phyloP scores from a whole-genome alignment of 2,797 vertebrate species.

The Arremon brunneinucha region DNA sequence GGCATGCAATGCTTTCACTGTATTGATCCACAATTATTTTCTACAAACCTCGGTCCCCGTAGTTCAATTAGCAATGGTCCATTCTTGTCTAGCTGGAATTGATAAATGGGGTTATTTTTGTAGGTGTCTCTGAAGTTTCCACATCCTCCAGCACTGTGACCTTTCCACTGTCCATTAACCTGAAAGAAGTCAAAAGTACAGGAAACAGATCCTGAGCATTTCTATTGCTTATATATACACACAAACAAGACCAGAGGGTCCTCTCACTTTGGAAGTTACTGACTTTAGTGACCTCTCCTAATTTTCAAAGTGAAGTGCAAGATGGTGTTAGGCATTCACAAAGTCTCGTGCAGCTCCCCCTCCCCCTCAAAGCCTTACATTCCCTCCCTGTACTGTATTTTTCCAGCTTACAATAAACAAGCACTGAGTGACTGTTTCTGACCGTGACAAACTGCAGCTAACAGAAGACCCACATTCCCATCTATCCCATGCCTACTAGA shows the following conservation, averaged over 20 bases:
- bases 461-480: background rate
- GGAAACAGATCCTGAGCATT: background rate
- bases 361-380: background rate
- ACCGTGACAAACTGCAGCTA: background rate
- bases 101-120: conserved; percentile 93
- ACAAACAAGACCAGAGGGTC: background rate
- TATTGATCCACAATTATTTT: background rate
- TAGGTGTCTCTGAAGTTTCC: conserved; percentile 94
- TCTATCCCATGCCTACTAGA: background rate
- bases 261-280: background rate
- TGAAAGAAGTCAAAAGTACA: conserved; percentile 56
- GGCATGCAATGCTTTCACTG: background rate
- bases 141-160: conserved; percentile 89
- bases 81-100: conserved; percentile 88
- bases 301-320: background rate
- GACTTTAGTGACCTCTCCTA: background rate
- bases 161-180: conserved; percentile 97
- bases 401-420: background rate
- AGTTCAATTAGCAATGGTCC: conserved; percentile 91
- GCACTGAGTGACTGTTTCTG: background rate
- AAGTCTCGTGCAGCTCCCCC: background rate
- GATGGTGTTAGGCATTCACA: background rate
- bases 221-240: background rate
- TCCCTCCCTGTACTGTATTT: background rate
- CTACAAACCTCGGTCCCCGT: conserved; percentile 89